These are phyloP conservation scores for Halcyon badia DNA, from an alignment of 2,797 vertebrate genomes.

Conservation along the genomic window DNA sequence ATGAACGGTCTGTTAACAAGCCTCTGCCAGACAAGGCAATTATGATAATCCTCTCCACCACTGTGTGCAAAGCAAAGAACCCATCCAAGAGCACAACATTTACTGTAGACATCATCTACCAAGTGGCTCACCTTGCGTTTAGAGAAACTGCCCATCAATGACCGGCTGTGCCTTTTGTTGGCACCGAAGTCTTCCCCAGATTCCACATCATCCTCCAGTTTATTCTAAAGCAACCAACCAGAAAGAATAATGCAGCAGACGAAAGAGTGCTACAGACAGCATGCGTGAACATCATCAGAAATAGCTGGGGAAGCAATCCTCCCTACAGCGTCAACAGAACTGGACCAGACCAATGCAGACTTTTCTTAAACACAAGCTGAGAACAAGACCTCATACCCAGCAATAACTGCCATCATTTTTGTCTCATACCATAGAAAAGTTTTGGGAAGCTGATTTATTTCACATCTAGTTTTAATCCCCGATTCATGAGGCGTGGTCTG, in stretches of 20 bases:
- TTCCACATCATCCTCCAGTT: constrained; percentile 87
- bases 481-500: not conserved
- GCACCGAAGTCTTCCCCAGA: constrained; percentile 83
- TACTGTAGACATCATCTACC: not conserved
- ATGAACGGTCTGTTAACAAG: not conserved
- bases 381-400: not conserved
- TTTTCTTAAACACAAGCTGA: not conserved
- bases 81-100: not conserved
- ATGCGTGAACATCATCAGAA: not conserved
- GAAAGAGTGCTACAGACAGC: not conserved
- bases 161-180: constrained; percentile 84
- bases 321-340: not conserved
- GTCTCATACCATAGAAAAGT: not conserved
- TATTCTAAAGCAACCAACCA: constrained; percentile 76
- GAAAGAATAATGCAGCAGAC: not conserved
- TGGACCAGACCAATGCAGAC: not conserved
- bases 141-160: constrained; percentile 91
- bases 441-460: not conserved
- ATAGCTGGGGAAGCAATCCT: not conserved
- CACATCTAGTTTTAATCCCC: not conserved
- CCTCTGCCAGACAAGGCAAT: not conserved
- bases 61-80: not conserved
- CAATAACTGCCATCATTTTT: not conserved
- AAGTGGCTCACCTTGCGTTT: constrained; percentile 88
- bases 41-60: not conserved